Base-by-base conservation (phyloP, 2,888 invertebrate species). In the Glaucopsyche alexis region DNA sequence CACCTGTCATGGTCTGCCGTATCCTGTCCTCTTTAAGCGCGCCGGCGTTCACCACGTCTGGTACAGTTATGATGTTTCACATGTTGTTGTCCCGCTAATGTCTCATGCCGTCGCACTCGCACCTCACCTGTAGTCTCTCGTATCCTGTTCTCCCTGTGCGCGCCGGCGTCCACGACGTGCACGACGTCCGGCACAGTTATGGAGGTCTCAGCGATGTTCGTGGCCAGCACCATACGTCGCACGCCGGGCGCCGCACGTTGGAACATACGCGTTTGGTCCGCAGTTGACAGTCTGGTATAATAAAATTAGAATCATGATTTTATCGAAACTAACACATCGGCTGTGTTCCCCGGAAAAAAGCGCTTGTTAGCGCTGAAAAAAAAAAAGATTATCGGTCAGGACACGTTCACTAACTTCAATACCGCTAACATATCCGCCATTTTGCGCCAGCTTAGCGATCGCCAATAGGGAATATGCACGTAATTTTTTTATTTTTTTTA, bases 151-250 rank as follows among this genome's bases (percentile, higher is more conserved):
- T 95, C 94, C 80, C 94, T 95, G 42, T 94, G 94, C 2, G 94
- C 92, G 0, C 95, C 95, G 0, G 94, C 90, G 79, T 96, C 96
- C 7, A 96, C 83, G 0, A 96, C 96, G 79, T 95, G 94, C 0
- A 94, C 94, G 0, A 96, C 95, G 80, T 96, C 96, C 0, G 94
- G 94, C 75, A 96, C 94, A 0, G 96, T 96, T n/a, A 96, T 94
- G 0, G 96, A 95, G 0, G 96, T 96, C 81, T 96, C 95, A 0
- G 96, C 94, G 64, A 96, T 94, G 79, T 96, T 96, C 0, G 96
- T 96, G 0, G 96, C 92, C 13, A 96, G 85, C 29, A 96, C 95
- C 74, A 96, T 93, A 84, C 96, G 96, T 1, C 96, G 88, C 0
- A 93, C 82, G 0, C 94, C 94, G 0, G 84, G 83, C 0, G 94